Percentiles rank a stretch among this genome's conserved stretches.
These are phyloP conservation scores for Chaenodraco wilsoni DNA, from an alignment of 2,797 vertebrate genomes.

Conservation along the genomic window DNA sequence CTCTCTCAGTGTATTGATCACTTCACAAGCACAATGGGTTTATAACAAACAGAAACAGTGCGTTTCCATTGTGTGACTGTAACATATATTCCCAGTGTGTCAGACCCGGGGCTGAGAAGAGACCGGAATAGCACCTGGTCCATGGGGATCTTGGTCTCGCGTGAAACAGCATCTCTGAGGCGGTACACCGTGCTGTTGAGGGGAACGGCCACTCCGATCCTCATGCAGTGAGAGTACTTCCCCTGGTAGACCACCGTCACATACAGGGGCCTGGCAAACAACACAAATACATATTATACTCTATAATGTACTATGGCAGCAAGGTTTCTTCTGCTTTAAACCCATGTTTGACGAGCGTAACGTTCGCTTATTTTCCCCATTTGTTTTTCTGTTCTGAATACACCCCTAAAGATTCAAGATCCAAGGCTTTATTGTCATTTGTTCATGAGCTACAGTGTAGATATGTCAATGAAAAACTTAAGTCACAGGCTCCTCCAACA, in stretches of 20 bases:
- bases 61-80: slow-evolving; percentile 37
- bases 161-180: slow-evolving; percentile 93
- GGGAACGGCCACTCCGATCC: slow-evolving; percentile 95
- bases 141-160: slow-evolving; percentile 96
- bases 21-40: background rate
- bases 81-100: slow-evolving; percentile 47
- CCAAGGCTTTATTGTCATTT: no score
- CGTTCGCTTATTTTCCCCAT: background rate
- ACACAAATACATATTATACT: background rate
- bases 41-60: slow-evolving; percentile 10
- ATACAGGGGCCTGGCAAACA: slow-evolving; percentile 89
- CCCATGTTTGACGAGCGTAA: background rate
- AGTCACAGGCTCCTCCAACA: no score
- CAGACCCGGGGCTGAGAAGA: slow-evolving; percentile 48
- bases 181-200: slow-evolving; percentile 92
- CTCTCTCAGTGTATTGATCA: background rate
- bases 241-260: slow-evolving; percentile 97
- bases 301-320: background rate
- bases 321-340: background rate
- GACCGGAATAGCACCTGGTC: slow-evolving; percentile 90
- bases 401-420: background rate
- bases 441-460: no score
- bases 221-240: slow-evolving; percentile 98
- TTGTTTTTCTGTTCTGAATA: background rate
- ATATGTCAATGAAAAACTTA: no score